Percentiles rank a stretch among this genome's conserved stretches.
Conservation (phyloP, 2,797 vertebrate species). For the Anolis apletophallus region DNA sequence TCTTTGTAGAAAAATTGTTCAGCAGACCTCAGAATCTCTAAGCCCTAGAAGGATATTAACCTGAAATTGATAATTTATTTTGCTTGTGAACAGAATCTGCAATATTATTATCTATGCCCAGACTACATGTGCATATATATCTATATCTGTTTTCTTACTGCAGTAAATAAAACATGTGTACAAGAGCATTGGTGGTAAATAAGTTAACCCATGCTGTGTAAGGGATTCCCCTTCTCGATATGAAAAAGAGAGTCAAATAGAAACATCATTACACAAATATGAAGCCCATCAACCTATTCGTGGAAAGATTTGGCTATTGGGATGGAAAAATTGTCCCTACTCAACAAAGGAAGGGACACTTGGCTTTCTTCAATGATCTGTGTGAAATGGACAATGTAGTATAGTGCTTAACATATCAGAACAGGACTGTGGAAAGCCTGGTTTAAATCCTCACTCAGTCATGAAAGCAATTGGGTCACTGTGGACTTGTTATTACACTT, state of each 20-base stretch:
- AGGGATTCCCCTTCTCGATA: neutral
- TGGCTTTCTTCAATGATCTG: neutral
- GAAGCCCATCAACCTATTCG: neutral
- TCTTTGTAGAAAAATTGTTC: slow-evolving; percentile 12
- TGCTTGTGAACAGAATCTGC: neutral
- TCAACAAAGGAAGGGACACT: neutral
- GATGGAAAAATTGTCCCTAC: too few species aligned
- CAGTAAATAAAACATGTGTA: neutral
- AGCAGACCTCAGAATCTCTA: slow-evolving; percentile 4
- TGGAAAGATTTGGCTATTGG: neutral
- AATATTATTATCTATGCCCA: neutral
- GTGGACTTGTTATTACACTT: neutral
- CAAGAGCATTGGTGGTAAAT: neutral
- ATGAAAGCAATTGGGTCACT: neutral
- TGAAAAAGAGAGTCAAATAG: neutral
- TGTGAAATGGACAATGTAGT: neutral
- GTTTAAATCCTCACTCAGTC: neutral
- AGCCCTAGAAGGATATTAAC: neutral
- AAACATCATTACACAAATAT: neutral
- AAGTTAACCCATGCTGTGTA: neutral
- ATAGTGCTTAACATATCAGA: neutral
- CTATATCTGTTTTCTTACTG: neutral
- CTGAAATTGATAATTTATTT: neutral
- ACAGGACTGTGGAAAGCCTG: neutral
- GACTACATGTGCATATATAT: neutral